Evolutionary conservation across 37 sponge, comb jelly and placozoan species (phyloP).

Genomic region (Axinella damicornis): DNA sequence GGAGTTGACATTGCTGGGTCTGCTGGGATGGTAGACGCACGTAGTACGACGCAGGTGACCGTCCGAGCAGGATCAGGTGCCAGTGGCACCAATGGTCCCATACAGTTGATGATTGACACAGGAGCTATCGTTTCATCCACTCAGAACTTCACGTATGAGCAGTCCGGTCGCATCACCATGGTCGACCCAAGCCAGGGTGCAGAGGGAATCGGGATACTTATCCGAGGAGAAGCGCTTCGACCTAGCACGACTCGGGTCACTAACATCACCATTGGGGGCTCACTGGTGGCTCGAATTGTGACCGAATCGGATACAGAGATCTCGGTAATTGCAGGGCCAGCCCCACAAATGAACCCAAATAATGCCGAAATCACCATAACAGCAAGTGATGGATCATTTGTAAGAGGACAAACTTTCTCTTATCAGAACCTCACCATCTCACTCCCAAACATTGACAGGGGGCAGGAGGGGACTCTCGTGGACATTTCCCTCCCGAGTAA

Average conservation of each 20-base stretch:
- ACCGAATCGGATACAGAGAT: conserved; percentile 41
- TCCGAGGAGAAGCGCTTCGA: conserved; percentile 44
- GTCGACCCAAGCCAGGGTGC: conserved; percentile 54
- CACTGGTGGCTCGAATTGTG: conserved; percentile 54
- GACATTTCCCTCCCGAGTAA: conserved; percentile 8
- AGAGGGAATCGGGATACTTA: conserved; percentile 64
- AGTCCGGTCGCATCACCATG: conserved; percentile 32
- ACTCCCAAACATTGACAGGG: conserved; percentile 25
- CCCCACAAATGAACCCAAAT: conserved; percentile 21
- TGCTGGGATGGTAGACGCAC: not conserved
- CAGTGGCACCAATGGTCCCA: conserved; percentile 2
- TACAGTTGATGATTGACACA: conserved; percentile 52
- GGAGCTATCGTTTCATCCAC: conserved; percentile 51
- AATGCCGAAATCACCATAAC: conserved; percentile 50
- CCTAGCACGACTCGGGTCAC: not conserved
- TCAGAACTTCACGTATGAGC: conserved; percentile 55
- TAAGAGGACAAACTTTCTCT: conserved; percentile 35
- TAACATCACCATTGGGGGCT: conserved; percentile 63
- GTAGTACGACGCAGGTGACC: conserved; percentile 12
- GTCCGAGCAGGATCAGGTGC: conserved; percentile 39
- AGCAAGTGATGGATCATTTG: conserved; percentile 63
- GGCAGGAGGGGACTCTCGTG: conserved; percentile 71
- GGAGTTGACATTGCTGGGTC: conserved; percentile 57
- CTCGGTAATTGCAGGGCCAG: conserved; percentile 69
- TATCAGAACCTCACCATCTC: conserved; percentile 60